These are phyloP conservation scores for Uropsilus gracilis DNA, from an alignment of 2,113 vertebrate genomes.

Conservation along the genomic window DNA sequence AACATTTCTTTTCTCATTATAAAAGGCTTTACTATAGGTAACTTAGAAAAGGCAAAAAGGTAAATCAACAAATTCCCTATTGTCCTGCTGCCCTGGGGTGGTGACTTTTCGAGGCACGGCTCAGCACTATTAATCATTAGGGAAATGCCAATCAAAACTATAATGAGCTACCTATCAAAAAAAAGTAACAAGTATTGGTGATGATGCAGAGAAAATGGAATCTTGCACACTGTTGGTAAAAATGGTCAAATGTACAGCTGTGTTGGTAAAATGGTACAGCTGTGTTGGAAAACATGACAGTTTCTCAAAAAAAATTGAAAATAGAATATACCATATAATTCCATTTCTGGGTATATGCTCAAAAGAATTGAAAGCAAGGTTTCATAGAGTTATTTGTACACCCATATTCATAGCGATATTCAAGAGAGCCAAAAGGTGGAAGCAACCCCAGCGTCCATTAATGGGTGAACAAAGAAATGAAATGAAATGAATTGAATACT, in stretches of 20 bases:
- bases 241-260: not conserved
- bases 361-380: not conserved
- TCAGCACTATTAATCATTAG: not conserved
- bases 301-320: not conserved
- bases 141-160: too few relatives aligned
- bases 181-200: too few relatives aligned
- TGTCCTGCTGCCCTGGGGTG: not conserved
- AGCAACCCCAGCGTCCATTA: not conserved
- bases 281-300: not conserved
- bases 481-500: not conserved
- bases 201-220: too few relatives aligned
- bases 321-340: not conserved
- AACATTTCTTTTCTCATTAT: not conserved
- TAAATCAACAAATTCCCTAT: not conserved
- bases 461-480: not conserved
- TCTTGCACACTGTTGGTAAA: too few relatives aligned
- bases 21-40: not conserved
- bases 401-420: not conserved
- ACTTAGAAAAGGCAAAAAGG: conserved; percentile 30
- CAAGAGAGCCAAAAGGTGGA: not conserved
- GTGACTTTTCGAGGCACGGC: not conserved
- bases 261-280: not conserved
- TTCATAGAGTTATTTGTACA: not conserved
- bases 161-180: too few relatives aligned
- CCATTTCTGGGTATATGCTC: not conserved